Evolutionary conservation across 2,797 vertebrate genomes (phyloP), one percentile per base, ranked within the genome.

Genomic region (Alosa sapidissima): DNA sequence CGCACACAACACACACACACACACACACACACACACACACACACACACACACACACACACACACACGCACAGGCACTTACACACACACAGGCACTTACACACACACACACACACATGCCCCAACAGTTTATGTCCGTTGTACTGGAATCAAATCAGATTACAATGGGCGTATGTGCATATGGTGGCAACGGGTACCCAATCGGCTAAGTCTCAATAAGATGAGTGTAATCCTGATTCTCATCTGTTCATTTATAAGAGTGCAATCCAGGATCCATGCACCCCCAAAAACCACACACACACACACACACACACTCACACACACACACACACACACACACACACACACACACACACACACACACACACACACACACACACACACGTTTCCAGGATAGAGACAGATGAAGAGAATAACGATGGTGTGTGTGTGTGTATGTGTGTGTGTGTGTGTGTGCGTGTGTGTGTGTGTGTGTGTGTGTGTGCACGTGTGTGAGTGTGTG

Each of bases 261-360:
- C 62, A 68, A 68, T 68, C 62, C 14, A 33, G 62, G 62, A 33
- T 68, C 62, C 28, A 24, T 68, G 28, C n/a, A 33, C 11, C 62
- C 62, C 62, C 62, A 24, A 8, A 2, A 4, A n/a, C 21, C 91
- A 91, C 93, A 93, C 92, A 91, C 93, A 92, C 94, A 93, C 93
- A 92, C 89, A 90, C 90, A 89, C 92, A 92, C 92, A 92, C 92
- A 91, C 89, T 88, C 91, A 91, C 89, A 86, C 81, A 83, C 86
- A 91, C 89, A 90, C 88, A 85, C 82, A 89, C 86, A 55, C 54
- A 55, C 54, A 11, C 19, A 81, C 54, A 72, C n/a, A 41, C 81
- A 85, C 58, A 82, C 54, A 21, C 81, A 62, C 54, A 84, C 5
- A 87, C 78, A 60, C 62, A 72, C 16, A 14, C 36, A 49, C 11